phyloP scores from a whole-genome alignment of 2,113 vertebrate genomes.

The Ictidomys tridecemlineatus region DNA sequence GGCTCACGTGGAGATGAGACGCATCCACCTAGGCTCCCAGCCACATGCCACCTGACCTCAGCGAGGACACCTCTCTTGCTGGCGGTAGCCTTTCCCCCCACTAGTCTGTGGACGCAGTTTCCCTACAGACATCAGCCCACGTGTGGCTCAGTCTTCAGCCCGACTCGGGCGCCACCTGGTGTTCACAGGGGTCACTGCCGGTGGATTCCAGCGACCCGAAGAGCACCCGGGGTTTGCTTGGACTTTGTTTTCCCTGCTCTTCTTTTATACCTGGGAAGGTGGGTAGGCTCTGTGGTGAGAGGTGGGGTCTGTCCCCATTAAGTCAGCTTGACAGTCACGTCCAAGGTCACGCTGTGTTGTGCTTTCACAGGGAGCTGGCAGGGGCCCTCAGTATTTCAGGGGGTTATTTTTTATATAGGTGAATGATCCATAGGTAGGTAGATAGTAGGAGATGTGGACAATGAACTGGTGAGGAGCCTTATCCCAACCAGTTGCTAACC shows the following conservation, averaged over 20 bases:
- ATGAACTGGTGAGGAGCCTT: background rate
- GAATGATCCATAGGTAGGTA: background rate
- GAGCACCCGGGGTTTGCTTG: background rate
- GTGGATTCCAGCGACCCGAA: background rate
- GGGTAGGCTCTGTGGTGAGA: background rate
- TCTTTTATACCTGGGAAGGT: background rate
- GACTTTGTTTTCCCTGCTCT: background rate
- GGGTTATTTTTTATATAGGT: background rate
- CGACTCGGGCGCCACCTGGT: constrained; percentile 78
- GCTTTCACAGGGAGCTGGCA: background rate
- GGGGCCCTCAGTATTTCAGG: background rate
- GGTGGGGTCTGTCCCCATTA: background rate
- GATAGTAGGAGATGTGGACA: background rate
- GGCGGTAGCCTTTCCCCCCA: too few relatives aligned
- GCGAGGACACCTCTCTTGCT: background rate
- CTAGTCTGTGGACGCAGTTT: fast-evolving
- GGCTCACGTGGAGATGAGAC: background rate
- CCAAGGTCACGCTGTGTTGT: background rate
- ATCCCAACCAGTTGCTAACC: background rate
- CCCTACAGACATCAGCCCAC: background rate
- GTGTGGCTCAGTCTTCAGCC: background rate
- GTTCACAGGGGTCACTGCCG: background rate
- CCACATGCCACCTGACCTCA: background rate
- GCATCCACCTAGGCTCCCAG: background rate
- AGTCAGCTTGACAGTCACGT: background rate